Base-by-base conservation (phyloP, 1,140 invertebrate species). In the Dendroctonus ponderosae region DNA sequence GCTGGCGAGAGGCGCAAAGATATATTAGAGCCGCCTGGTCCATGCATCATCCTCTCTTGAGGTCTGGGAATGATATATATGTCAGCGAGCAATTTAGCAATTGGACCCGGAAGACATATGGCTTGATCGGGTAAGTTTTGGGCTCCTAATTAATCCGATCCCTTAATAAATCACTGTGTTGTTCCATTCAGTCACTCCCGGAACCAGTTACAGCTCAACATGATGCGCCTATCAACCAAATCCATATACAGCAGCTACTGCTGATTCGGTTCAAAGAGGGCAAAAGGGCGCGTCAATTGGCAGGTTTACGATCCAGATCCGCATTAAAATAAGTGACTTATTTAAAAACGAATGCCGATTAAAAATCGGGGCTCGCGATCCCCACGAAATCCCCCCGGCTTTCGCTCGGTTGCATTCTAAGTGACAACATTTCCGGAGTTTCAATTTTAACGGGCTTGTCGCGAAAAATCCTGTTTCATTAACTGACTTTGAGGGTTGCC, bases 81-180 rank as follows among this genome's bases (percentile, higher is more conserved):
- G 73, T 72, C 72, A 70, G 72, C 67, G 72, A 77, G 75, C 76
- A 77, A 75, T 75, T 77, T 76, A 77, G 68, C 76, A 77, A 77
- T 77, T 76, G 75, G 74, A 76, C 72, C 69, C 40, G 71, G 58
- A 75, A 76, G 75, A 77, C 71, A 68, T 71, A 77, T 76, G 70
- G 71, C 72, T 69, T 67, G 76, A 77, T 77, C 69, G 74, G 68
- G 71, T 71, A 68, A 75, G 62, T 71, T 67, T 74, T 70, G 71
- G 66, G 67, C 69, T 64, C 72, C 74, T 76, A 75, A 76, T 76
- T 75, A 75, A 75, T 73, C 70, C 70, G 65, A 68, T 9, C 37
- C 50, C 26, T 26, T 26, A 26, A 26, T 26, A 26, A 26, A 26
- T 26, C 26, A 26, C 26, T 26, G 26, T 26, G 26, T 26, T 26